Percentiles rank a stretch among this genome's conserved stretches.
Conservation (phyloP, 2,113 vertebrate species). For the Clarias gariepinus region DNA sequence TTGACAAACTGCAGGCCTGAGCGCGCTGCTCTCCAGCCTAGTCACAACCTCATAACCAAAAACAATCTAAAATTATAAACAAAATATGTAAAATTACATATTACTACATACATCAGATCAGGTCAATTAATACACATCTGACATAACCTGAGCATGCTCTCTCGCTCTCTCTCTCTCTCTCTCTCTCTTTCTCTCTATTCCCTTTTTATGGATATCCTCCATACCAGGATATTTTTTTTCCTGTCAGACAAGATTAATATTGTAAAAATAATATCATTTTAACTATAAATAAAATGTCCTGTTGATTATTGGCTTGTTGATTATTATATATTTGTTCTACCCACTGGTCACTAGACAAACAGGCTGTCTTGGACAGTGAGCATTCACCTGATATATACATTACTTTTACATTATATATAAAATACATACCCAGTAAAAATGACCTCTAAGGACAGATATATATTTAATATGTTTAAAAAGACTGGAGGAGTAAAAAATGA, state of each 20-base stretch:
- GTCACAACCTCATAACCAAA: constrained; percentile 12
- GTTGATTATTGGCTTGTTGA: neutral
- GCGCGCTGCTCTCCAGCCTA: neutral
- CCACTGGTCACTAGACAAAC: neutral
- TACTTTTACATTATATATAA: neutral
- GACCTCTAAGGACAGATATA: neutral
- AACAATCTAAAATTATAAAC: too few relatives aligned
- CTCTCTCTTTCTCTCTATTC: too few relatives aligned
- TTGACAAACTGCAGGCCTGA: constrained; percentile 15
- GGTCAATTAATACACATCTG: neutral
- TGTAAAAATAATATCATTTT: neutral
- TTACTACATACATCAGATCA: neutral
- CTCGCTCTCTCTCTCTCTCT: neutral
- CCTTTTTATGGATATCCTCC: neutral
- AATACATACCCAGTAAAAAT: neutral
- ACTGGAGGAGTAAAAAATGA: neutral
- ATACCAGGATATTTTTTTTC: neutral
- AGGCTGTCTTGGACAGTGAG: neutral
- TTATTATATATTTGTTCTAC: neutral
- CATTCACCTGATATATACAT: neutral
- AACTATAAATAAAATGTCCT: neutral
- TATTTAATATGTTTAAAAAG: neutral
- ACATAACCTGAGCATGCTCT: neutral
- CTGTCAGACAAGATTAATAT: neutral
- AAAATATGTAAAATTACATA: too few relatives aligned